Conservation (phyloP, 2,888 invertebrate genomes). For the Boloria selene region DNA sequence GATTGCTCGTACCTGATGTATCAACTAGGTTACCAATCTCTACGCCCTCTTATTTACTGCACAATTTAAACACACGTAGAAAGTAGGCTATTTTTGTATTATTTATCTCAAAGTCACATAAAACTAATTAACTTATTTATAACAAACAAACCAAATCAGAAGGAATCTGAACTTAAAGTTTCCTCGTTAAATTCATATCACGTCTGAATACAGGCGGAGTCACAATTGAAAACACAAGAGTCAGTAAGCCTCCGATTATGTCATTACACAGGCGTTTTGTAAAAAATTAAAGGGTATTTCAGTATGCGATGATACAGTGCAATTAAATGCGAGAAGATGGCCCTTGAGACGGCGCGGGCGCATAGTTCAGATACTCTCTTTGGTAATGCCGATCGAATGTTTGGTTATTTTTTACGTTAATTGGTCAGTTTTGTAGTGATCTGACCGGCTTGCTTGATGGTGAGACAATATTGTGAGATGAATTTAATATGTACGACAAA, state of each 20-base stretch:
- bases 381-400: conserved; percentile 42
- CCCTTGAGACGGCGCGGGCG: conserved; percentile 46
- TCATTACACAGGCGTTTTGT: conserved; percentile 62
- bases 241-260: conserved; percentile 66
- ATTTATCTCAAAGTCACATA: too few species aligned
- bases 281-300: conserved; percentile 75
- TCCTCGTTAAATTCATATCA: conserved; percentile 16
- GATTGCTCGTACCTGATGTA: too few species aligned
- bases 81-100: too few species aligned
- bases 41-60: too few species aligned
- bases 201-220: conserved; percentile 25
- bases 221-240: conserved; percentile 48
- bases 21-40: too few species aligned
- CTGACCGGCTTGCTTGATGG: conserved; percentile 21
- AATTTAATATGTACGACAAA: background rate
- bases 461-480: background rate
- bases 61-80: too few species aligned
- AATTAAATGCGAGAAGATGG: conserved; percentile 64
- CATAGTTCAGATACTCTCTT: conserved; percentile 48
- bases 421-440: conserved; percentile 37
- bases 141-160: too few species aligned
- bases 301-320: conserved; percentile 80
- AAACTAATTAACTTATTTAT: too few species aligned
- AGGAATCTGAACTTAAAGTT: too few species aligned
- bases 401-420: conserved; percentile 41